Percentiles rank a stretch among this genome's conserved stretches.
Evolutionary conservation across 2,888 invertebrate genomes (phyloP).

Genomic region (Dioctria rufipes): DNA sequence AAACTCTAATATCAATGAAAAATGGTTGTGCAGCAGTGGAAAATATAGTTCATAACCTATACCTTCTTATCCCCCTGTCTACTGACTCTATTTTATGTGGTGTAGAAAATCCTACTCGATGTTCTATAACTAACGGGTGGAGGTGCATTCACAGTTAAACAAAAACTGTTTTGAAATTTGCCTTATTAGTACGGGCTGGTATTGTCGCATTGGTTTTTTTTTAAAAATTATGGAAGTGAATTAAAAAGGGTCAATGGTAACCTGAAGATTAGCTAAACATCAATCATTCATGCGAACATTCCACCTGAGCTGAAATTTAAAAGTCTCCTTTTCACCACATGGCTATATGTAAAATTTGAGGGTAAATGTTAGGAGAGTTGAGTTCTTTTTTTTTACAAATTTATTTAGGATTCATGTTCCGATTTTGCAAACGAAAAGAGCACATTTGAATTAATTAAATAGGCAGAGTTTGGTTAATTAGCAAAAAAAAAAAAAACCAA

Average conservation of each 20-base stretch:
- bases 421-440: too few relatives aligned
- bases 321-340: constrained; percentile 11
- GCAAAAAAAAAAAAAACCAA: too few relatives aligned
- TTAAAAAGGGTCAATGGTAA: constrained; percentile 19
- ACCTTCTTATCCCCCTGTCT: too few relatives aligned
- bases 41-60: not conserved
- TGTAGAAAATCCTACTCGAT: not conserved
- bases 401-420: not conserved
- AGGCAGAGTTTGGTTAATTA: too few relatives aligned
- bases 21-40: not conserved
- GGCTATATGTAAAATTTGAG: constrained; percentile 13
- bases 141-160: not conserved
- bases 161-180: constrained; percentile 31
- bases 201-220: not conserved
- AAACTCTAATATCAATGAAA: constrained; percentile 14
- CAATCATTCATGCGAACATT: constrained; percentile 39
- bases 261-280: constrained; percentile 15
- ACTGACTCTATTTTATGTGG: not conserved
- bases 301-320: not conserved
- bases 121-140: not conserved
- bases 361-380: not conserved
- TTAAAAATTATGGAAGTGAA: constrained; percentile 15
- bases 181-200: constrained; percentile 6
- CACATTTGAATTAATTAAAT: too few relatives aligned
- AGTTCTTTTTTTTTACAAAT: constrained; percentile 12